Conservation (phyloP, 1,140 invertebrate species). For the Micrasema minimum region DNA sequence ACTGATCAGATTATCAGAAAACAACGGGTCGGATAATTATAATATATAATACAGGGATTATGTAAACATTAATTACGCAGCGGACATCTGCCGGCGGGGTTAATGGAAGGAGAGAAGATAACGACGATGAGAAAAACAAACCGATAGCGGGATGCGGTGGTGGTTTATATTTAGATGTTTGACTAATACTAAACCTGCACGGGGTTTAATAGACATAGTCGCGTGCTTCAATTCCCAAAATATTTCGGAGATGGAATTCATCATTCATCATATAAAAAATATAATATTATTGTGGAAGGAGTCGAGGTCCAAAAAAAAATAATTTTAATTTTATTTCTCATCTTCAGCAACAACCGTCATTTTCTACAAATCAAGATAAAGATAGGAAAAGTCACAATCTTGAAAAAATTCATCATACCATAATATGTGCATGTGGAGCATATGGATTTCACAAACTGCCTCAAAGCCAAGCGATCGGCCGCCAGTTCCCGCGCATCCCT, state of each 20-base stretch:
- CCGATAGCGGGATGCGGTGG: conserved; percentile 19
- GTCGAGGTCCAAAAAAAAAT: background rate
- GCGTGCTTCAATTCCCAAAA: background rate
- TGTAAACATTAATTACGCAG: conserved; percentile 10
- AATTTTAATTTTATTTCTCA: background rate
- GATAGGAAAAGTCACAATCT: too few species aligned
- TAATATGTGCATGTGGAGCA: too few species aligned
- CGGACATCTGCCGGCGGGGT: conserved; percentile 14
- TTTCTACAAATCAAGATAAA: too few species aligned
- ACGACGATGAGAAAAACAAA: conserved; percentile 46
- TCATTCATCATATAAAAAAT: background rate
- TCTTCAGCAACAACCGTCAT: background rate
- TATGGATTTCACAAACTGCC: too few species aligned
- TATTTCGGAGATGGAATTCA: background rate
- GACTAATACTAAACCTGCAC: background rate
- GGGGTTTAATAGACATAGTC: background rate
- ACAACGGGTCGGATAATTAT: background rate
- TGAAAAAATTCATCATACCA: too few species aligned
- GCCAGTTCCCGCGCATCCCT: too few species aligned
- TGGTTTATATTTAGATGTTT: conserved; percentile 47
- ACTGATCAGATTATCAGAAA: conserved; percentile 24
- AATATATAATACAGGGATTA: background rate
- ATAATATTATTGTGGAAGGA: background rate
- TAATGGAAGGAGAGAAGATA: conserved; percentile 36
- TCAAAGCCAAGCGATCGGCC: too few species aligned